Percentiles rank a stretch among this genome's conserved stretches.
Conservation (phyloP, 2,797 vertebrate genomes). For the Schizopygopsis malacanthus region DNA sequence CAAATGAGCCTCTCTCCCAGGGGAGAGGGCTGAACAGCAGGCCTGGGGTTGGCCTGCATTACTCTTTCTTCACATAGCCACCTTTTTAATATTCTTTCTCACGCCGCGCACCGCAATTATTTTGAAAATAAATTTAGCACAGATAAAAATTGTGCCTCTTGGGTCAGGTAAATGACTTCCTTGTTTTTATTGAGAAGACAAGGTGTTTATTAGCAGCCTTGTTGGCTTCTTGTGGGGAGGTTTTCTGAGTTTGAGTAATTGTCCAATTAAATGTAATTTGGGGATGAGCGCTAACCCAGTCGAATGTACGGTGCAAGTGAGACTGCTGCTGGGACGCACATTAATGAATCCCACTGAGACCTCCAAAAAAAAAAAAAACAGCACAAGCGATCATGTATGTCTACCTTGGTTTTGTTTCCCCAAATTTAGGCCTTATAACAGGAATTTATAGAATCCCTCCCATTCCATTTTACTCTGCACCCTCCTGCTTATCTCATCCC, state of each 20-base stretch:
- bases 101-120: conserved; percentile 89
- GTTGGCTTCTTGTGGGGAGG: conserved; percentile 92
- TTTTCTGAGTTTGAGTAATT: conserved; percentile 99
- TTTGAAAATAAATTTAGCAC: conserved; percentile 98
- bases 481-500: conserved; percentile 39
- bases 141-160: conserved; percentile 95
- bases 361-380: conserved; percentile 84
- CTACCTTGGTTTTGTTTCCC: conserved; percentile 90
- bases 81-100: conserved; percentile 95
- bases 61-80: conserved; percentile 81
- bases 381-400: conserved; percentile 78
- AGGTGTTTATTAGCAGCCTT: conserved; percentile 99
- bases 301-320: conserved; percentile 88
- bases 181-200: conserved; percentile 98
- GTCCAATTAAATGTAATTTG: conserved; percentile 99
- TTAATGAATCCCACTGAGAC: conserved; percentile 99
- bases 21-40: conserved; percentile 85
- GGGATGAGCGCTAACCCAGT: conserved; percentile 91
- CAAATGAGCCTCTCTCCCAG: conserved; percentile 86
- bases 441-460: conserved; percentile 78
- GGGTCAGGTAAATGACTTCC: conserved; percentile 97
- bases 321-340: conserved; percentile 89
- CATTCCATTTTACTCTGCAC: conserved; percentile 62
- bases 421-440: conserved; percentile 86
- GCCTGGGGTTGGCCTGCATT: conserved; percentile 86